phyloP scores from a whole-genome alignment of 2,888 invertebrate genomes.

The Sphinx pinastri region DNA sequence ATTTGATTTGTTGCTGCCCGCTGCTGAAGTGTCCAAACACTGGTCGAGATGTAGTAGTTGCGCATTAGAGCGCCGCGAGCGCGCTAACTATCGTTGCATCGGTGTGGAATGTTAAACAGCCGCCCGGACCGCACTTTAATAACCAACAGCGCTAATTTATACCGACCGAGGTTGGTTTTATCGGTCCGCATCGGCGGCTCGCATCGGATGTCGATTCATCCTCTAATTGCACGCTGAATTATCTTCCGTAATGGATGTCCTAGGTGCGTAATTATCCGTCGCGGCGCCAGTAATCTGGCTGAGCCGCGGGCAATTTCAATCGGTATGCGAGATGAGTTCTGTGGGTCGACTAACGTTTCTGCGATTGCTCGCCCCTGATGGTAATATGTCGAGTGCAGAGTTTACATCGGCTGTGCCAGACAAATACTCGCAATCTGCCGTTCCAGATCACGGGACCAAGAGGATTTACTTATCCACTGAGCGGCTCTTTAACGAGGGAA shows the following conservation, averaged over 20 bases:
- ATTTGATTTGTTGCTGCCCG: conserved; percentile 57
- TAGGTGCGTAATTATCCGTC: conserved; percentile 70
- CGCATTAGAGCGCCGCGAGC: conserved; percentile 44
- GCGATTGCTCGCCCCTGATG: conserved; percentile 60
- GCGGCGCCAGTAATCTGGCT: conserved; percentile 72
- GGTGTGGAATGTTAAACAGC: conserved; percentile 57
- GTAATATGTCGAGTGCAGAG: conserved; percentile 43
- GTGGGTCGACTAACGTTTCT: conserved; percentile 71
- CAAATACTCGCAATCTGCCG: conserved; percentile 59
- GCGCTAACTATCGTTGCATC: conserved; percentile 48
- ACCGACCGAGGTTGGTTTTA: conserved; percentile 54
- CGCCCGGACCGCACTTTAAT: conserved; percentile 45
- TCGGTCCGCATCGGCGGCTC: conserved; percentile 49
- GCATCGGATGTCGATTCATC: conserved; percentile 67
- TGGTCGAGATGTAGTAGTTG: conserved; percentile 15
- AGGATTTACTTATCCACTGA: conserved; percentile 33
- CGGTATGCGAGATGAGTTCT: conserved; percentile 64
- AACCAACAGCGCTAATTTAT: conserved; percentile 56
- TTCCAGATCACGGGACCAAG: conserved; percentile 43
- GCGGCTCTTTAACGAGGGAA: conserved; percentile 14
- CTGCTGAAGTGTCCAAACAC: conserved; percentile 38
- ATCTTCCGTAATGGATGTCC: conserved; percentile 78
- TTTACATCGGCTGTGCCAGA: conserved; percentile 51
- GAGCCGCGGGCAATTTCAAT: conserved; percentile 69
- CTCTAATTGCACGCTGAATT: conserved; percentile 74